Conservation (phyloP, 2,888 invertebrate species). For the Psococerastis gibbosa region DNA sequence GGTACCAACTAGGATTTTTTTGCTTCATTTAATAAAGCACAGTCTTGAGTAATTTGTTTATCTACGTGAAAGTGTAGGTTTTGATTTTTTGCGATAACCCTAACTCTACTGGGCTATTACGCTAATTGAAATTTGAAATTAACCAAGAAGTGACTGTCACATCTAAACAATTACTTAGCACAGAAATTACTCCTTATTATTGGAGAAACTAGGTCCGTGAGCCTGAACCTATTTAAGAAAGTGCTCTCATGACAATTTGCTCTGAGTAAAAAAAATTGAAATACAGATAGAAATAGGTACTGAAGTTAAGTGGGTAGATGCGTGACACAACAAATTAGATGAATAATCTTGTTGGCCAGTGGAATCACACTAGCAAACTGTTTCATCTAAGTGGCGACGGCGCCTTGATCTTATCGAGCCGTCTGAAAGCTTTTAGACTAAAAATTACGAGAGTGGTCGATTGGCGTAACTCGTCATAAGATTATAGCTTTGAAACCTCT, state of each 20-base stretch:
- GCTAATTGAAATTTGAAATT: too few relatives aligned
- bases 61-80: too few relatives aligned
- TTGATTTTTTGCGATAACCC: too few relatives aligned
- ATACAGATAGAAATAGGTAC: too few relatives aligned
- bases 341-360: not conserved
- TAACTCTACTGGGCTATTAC: too few relatives aligned
- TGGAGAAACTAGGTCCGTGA: not conserved
- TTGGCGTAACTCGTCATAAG: not conserved
- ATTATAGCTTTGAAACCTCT: not conserved
- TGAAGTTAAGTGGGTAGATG: not conserved
- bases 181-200: not conserved
- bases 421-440: slow-evolving; percentile 8
- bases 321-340: not conserved
- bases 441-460: too few relatives aligned
- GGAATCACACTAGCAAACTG: not conserved
- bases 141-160: too few relatives aligned
- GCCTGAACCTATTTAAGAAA: not conserved
- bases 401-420: not conserved
- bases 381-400: not conserved
- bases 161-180: too few relatives aligned
- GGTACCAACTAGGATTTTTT: too few relatives aligned
- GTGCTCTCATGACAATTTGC: not conserved
- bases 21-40: too few relatives aligned
- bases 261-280: not conserved
- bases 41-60: too few relatives aligned